Conservation (phyloP, 2,888 invertebrate genomes). For the Drosophila cognata region DNA sequence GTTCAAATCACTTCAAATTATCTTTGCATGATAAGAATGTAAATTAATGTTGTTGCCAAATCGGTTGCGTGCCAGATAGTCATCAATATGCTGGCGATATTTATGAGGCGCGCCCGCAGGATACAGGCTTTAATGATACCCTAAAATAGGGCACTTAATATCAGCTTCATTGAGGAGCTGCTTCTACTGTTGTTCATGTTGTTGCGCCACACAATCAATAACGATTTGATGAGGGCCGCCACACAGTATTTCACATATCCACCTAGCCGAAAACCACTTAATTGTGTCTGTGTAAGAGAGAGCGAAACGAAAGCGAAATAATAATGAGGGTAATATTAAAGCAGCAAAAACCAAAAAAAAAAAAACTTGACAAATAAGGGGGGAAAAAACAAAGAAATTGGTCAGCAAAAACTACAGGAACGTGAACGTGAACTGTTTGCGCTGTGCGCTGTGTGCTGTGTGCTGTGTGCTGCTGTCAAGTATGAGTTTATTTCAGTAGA, state of each 20-base stretch:
- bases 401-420: constrained; percentile 49
- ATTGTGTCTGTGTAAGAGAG: constrained; percentile 36
- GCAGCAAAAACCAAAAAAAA: constrained; percentile 19
- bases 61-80: constrained; percentile 75
- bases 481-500: constrained; percentile 46
- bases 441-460: not conserved
- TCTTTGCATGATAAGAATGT: constrained; percentile 44
- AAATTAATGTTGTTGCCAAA: constrained; percentile 32
- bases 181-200: constrained; percentile 17
- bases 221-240: constrained; percentile 71
- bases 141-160: constrained; percentile 77
- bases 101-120: constrained; percentile 81
- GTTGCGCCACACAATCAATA: constrained; percentile 64
- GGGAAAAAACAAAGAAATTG: constrained; percentile 36
- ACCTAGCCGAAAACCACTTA: constrained; percentile 68
- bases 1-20: constrained; percentile 78
- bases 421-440: constrained; percentile 19
- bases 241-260: constrained; percentile 64
- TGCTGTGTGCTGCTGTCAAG: constrained; percentile 21
- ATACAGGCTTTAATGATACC: constrained; percentile 80
- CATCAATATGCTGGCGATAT: constrained; percentile 80
- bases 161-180: constrained; percentile 54
- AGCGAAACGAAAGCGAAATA: constrained; percentile 70
- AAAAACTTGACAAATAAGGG: not conserved
- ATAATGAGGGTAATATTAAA: constrained; percentile 75